phyloP scores from a whole-genome alignment of 2,113 vertebrate species.

The Varanus komodoensis region DNA sequence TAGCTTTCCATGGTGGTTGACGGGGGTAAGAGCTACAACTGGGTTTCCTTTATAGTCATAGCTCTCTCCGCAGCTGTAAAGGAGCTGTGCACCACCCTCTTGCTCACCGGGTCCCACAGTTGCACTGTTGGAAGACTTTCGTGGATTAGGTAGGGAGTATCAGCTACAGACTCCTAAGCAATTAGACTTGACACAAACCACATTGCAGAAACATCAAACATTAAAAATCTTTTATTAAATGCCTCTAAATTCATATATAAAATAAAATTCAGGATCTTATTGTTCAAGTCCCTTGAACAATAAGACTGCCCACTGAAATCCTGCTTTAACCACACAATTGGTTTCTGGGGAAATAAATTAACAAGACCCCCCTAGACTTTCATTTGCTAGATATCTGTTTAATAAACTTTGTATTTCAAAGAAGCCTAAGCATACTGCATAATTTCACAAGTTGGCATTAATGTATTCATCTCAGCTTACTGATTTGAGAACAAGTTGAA shows the following conservation, averaged over 20 bases:
- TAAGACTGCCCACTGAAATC: background rate
- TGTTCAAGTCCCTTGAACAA: background rate
- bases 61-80: too few relatives aligned
- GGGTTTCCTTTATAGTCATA: too few relatives aligned
- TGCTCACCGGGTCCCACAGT: too few relatives aligned
- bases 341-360: background rate
- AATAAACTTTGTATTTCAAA: conserved; percentile 2
- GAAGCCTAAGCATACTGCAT: conserved; percentile 8
- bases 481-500: background rate
- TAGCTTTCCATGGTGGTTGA: too few relatives aligned
- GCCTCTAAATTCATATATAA: background rate
- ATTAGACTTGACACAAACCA: background rate
- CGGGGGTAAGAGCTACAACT: too few relatives aligned
- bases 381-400: background rate
- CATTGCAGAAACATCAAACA: background rate
- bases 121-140: too few relatives aligned
- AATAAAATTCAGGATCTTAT: conserved; percentile 14
- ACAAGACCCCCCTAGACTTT: background rate
- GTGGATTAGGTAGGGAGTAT: background rate
- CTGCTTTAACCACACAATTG: background rate
- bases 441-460: background rate
- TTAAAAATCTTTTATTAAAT: background rate
- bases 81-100: too few relatives aligned
- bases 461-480: background rate
- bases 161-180: background rate